These are phyloP conservation scores for Diphyllodes magnificus DNA, from an alignment of 2,113 vertebrate species.

Conservation along the genomic window DNA sequence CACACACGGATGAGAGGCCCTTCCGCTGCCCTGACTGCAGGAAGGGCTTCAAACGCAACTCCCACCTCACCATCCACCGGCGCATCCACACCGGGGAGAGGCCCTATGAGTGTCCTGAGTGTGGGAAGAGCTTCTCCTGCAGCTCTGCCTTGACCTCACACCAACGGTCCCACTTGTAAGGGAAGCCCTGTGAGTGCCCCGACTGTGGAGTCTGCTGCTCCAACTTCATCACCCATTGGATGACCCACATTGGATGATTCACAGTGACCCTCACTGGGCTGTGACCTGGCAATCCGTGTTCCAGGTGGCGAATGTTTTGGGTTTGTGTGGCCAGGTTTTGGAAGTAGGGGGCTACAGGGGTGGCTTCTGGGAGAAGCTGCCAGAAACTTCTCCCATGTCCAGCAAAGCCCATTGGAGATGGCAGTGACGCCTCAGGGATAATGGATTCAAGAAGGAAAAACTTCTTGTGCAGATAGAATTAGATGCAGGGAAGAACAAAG, in stretches of 20 bases:
- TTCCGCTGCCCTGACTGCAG: not conserved
- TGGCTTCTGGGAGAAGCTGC: not conserved
- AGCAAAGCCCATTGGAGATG: not conserved
- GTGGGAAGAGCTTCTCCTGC: not conserved
- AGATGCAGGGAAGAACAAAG: not conserved
- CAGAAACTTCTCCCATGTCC: not conserved
- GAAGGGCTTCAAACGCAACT: not conserved
- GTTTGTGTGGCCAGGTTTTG: not conserved
- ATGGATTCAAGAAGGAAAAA: not conserved
- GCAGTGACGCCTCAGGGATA: not conserved
- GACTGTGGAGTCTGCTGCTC: not conserved
- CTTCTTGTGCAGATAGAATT: not conserved
- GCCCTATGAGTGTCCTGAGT: rapidly evolving
- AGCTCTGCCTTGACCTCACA: not conserved
- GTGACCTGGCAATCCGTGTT: not conserved
- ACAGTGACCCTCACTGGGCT: not conserved
- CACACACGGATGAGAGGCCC: not conserved
- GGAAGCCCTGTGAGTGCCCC: not conserved
- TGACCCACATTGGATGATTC: not conserved
- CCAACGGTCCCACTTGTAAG: not conserved
- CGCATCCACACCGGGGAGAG: not conserved
- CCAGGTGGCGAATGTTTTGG: not conserved
- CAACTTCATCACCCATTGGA: not conserved
- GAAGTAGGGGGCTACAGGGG: too few species aligned
- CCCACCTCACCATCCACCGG: not conserved